Base-by-base conservation (phyloP, 2,113 vertebrate species). In the Erpornis zantholeuca region DNA sequence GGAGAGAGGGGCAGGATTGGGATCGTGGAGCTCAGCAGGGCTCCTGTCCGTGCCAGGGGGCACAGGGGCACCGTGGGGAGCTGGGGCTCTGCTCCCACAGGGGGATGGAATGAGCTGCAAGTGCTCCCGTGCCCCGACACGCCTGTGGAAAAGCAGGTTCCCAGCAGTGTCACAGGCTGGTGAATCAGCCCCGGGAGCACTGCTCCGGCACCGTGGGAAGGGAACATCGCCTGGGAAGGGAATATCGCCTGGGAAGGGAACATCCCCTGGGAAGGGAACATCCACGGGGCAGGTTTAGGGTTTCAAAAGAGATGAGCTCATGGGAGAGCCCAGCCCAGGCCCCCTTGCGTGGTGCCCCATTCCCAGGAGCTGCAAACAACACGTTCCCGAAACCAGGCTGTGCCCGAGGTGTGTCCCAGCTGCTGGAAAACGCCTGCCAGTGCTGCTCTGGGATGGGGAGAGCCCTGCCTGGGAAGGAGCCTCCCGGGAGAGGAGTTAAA, bases 261-360 rank as follows among this genome's bases (percentile, higher is more conserved):
- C 71, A 17, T 17, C 3, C 4, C 56, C 57, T 8, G 68, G 59
- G 28, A 14, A 47, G 90, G 76, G n/a, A 85, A 18, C 47, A 0
- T 3, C 75, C 66, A 40, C 25, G 29, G 56, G 85, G 68, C 91
- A 40, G 80, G 60, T 68, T 59, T 59, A 19, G 82, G 72, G 78
- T 95, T 96, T 92, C 94, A 86, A 95, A 94, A 92, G 92, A 53
- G 69, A 60, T 88, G 92, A 95, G 83, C 76, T 91, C 42, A 95
- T 84, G 77, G 6, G 6, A 44, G 69, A 92, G 77, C 95, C 95
- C 91, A 68, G 69, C 92, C 90, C 92, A 35, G 61, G 56, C 21
- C 44, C 70, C 76, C 27, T 33, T 12, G 13, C 23, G 0, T 0
- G 7, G 15, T 27, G 70, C 80, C 64, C 86, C 35, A 0, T 95